A percentile compares a stretch with the other conserved stretches of the same genome.
phyloP scores from a whole-genome alignment of 2,888 invertebrate species.

The Ellobium chinense region DNA sequence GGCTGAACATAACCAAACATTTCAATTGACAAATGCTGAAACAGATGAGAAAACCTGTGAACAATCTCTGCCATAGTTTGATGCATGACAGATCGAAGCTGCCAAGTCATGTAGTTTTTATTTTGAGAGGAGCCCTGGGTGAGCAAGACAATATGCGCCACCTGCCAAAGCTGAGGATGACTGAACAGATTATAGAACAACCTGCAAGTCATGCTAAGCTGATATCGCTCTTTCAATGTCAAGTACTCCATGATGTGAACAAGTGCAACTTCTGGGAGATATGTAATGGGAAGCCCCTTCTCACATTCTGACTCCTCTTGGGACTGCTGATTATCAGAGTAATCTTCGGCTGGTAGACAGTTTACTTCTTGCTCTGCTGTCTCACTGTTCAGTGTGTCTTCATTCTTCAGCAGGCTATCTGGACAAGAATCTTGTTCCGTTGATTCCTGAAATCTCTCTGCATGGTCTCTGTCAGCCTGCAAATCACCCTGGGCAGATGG shows the following conservation, averaged over 20 bases:
- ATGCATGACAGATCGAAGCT: constrained; percentile 28
- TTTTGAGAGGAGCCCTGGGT: neutral
- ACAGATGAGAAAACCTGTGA: constrained; percentile 64
- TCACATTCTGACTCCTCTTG: neutral
- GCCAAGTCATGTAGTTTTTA: neutral
- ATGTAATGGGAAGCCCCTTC: neutral
- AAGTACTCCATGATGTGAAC: constrained; percentile 64
- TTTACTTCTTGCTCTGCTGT: no score
- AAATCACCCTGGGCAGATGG: no score
- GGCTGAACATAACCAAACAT: constrained; percentile 58
- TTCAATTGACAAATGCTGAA: constrained; percentile 64
- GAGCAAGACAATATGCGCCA: constrained; percentile 55
- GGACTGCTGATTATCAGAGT: no score
- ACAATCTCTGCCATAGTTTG: constrained; percentile 55
- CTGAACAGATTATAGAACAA: constrained; percentile 61
- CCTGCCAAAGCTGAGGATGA: constrained; percentile 70
- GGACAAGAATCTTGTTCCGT: no score
- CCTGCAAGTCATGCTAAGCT: constrained; percentile 63
- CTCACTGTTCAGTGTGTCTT: no score
- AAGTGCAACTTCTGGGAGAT: constrained; percentile 67
- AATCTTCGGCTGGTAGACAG: no score
- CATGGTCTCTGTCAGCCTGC: no score
- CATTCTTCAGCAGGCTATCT: no score
- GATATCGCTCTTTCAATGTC: constrained; percentile 56
- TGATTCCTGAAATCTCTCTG: no score